Base-by-base conservation (phyloP, 1,140 invertebrate species). In the Papilio aristodemus region DNA sequence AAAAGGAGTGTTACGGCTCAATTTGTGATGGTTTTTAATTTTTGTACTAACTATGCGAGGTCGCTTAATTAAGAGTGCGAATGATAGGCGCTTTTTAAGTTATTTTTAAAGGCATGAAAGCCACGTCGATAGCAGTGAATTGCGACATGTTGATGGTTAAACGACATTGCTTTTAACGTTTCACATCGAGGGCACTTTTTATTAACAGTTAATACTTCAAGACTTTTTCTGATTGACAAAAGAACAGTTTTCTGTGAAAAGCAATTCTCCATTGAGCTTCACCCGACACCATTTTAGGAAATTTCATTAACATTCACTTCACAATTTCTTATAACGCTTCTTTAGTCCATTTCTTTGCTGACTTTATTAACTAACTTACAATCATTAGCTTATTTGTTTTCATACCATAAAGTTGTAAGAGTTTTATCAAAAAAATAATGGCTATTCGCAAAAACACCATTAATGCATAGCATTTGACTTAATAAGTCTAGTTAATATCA, bases 41-140 rank as follows among this genome's bases (percentile, higher is more conserved):
- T 86, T 84, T 76, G 72, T 69, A 74, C 71, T 72, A 74, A 79
- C 79, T 77, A 66, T 77, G 75, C 83, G 75, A 70, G 77, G 71
- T 76, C 80, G 77, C 70, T 85, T 88, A 90, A 87, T 89, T 87
- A 87, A 87, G 84, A 88, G 86, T 85, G 81, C 80, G 83, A 85
- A 86, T 82, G 85, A 90, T 85, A 84, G 81, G 80, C 74, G 70
- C 78, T 77, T 66, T 66, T 66, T 66, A 50, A 66, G 63, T 66
- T 66, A 50, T 50, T 66, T 66, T 66, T 66, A 66, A 46, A 66
- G 27, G 43, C 14, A 66, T 36, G 43, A 66, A 66, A 46, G 63
- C 63, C n/a, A 25, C 11, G 38, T 32, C 11, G 60, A 77, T 74
- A 78, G 67, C 64, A 54, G 62, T 78, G 70, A 57, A 66, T n/a